phyloP scores from a whole-genome alignment of 2,797 vertebrate genomes.

The Pseudomugil gertrudae region DNA sequence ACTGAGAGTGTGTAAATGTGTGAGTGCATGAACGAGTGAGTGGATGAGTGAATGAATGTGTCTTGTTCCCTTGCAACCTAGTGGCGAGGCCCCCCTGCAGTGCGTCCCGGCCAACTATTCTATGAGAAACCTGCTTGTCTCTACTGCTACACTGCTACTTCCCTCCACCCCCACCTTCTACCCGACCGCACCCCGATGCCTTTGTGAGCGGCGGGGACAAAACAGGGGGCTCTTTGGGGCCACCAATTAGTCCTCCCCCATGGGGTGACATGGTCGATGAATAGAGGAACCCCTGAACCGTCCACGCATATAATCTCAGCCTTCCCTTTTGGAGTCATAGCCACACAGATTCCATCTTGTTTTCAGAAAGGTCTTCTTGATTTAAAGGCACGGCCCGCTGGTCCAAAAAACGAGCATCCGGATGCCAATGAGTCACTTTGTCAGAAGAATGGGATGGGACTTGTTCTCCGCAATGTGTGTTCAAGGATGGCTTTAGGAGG shows the following conservation, averaged over 20 bases:
- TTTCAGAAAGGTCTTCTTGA: slow-evolving; percentile 64
- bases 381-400: slow-evolving; percentile 66
- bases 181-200: slow-evolving; percentile 69
- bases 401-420: slow-evolving; percentile 69
- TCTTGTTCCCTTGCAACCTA: slow-evolving; percentile 67
- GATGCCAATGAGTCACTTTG: slow-evolving; percentile 68
- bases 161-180: slow-evolving; percentile 60
- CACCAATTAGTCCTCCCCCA: slow-evolving; percentile 87
- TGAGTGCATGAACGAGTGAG: slow-evolving; percentile 38
- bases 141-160: slow-evolving; percentile 41
- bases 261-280: slow-evolving; percentile 81
- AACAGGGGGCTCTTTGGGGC: slow-evolving; percentile 78
- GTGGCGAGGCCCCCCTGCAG: slow-evolving; percentile 57
- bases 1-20: slow-evolving; percentile 57
- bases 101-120: slow-evolving; percentile 67
- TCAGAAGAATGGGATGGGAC: slow-evolving; percentile 61
- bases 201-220: slow-evolving; percentile 79
- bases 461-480: slow-evolving; percentile 53
- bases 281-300: slow-evolving; percentile 78
- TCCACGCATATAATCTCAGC: slow-evolving; percentile 78
- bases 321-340: slow-evolving; percentile 64
- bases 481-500: slow-evolving; percentile 37
- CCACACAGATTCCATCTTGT: slow-evolving; percentile 70
- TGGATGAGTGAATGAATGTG: slow-evolving; percentile 63
- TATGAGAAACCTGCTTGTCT: slow-evolving; percentile 73